Evolutionary conservation across 1,140 invertebrate genomes (phyloP).

Genomic region (Musca domestica): DNA sequence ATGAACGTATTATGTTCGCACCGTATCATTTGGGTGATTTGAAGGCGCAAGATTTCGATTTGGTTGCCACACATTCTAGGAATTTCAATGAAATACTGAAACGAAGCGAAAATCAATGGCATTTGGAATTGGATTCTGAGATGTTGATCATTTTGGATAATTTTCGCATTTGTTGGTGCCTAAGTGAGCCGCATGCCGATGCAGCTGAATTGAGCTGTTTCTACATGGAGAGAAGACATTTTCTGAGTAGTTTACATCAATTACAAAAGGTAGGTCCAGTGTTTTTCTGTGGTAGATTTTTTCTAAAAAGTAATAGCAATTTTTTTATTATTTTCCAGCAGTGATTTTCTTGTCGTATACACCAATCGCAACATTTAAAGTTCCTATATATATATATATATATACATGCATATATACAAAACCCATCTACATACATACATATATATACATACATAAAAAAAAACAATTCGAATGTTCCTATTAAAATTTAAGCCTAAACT

Average conservation of each 20-base stretch:
- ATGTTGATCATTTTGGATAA: slow-evolving; percentile 20
- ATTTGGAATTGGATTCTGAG: background rate
- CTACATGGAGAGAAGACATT: slow-evolving; percentile 10
- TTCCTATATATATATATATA: too few species aligned
- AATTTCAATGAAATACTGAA: background rate
- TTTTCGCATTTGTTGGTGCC: slow-evolving; percentile 15
- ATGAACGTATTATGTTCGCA: slow-evolving; percentile 4
- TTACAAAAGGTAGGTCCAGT: background rate
- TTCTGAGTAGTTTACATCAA: slow-evolving; percentile 6
- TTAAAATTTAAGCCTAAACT: too few species aligned
- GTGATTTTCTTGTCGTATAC: too few species aligned
- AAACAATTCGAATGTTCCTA: too few species aligned
- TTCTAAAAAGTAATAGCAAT: too few species aligned
- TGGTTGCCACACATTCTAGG: background rate
- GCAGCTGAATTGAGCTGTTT: background rate
- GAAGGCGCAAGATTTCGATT: background rate
- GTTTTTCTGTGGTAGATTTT: too few species aligned
- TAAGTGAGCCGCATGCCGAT: background rate
- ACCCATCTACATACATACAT: background rate
- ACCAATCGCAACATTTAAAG: too few species aligned
- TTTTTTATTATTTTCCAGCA: too few species aligned
- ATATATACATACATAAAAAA: too few species aligned
- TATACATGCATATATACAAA: background rate
- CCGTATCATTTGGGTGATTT: background rate
- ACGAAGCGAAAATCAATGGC: slow-evolving; percentile 6